Percentiles rank a stretch among this genome's conserved stretches.
Conservation (phyloP, 2,113 vertebrate species). For the Campylomormyrus numenius region DNA sequence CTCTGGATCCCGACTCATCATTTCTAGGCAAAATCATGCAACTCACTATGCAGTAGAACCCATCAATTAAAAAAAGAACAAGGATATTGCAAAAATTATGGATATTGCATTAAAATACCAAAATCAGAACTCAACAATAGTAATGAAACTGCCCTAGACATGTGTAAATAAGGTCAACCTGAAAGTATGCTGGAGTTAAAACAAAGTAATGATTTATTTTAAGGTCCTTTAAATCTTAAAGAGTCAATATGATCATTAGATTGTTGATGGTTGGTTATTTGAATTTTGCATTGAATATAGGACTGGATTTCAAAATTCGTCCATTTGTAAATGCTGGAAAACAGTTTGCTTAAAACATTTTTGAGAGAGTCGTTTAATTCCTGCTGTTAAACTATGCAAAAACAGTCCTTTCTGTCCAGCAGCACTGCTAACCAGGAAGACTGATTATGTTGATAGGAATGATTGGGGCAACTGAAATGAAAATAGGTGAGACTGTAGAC, state of each 20-base stretch:
- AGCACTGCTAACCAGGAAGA: background rate
- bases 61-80: slow-evolving; percentile 45
- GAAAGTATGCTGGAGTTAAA: background rate
- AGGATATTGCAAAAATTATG: slow-evolving; percentile 45
- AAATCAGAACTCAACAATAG: slow-evolving; percentile 34
- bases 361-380: background rate
- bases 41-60: background rate
- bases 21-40: background rate
- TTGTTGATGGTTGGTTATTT: background rate
- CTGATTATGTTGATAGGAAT: background rate
- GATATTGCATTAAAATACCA: slow-evolving; percentile 40
- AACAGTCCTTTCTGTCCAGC: background rate
- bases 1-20: slow-evolving; percentile 40
- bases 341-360: background rate
- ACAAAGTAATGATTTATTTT: background rate
- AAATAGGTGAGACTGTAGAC: background rate
- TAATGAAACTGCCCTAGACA: slow-evolving; percentile 21
- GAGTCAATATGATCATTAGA: background rate
- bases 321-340: background rate
- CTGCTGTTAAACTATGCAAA: background rate
- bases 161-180: slow-evolving; percentile 7
- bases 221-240: background rate
- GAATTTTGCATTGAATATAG: background rate
- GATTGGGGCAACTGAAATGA: background rate
- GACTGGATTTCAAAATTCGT: background rate